phyloP scores from a whole-genome alignment of 1,140 invertebrate genomes.

The Drosophila dunni region DNA sequence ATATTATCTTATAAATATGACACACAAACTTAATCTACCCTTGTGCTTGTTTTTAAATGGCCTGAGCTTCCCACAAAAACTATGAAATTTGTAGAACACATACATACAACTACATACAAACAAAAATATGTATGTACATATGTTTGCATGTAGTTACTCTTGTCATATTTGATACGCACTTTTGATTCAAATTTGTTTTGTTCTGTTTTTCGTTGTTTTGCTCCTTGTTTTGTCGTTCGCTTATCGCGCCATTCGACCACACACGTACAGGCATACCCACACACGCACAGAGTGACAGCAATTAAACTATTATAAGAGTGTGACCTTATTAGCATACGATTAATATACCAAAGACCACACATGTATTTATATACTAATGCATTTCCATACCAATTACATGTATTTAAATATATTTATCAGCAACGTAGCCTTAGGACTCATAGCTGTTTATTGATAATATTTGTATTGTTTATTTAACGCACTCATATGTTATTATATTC shows the following conservation, averaged over 20 bases:
- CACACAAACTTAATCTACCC: too few species aligned
- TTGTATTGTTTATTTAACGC: background rate
- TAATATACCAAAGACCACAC: constrained; percentile 4
- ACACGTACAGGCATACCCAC: too few species aligned
- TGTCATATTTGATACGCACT: background rate
- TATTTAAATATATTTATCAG: constrained; percentile 15
- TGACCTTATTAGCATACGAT: constrained; percentile 20
- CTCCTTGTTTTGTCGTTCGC: constrained; percentile 39
- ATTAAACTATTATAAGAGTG: constrained; percentile 30
- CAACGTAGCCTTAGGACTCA: constrained; percentile 12
- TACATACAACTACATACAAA: too few species aligned
- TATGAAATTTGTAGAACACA: too few species aligned
- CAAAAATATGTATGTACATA: too few species aligned
- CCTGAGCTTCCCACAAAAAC: too few species aligned
- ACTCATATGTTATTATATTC: constrained; percentile 2
- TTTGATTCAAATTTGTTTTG: constrained; percentile 24
- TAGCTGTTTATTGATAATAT: constrained; percentile 9
- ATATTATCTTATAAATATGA: too few species aligned
- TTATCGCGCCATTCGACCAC: constrained; percentile 51
- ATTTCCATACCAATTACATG: background rate
- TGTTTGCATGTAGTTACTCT: background rate
- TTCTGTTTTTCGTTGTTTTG: constrained; percentile 41
- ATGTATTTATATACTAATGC: background rate
- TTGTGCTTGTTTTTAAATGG: too few species aligned
- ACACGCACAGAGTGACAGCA: background rate